Base-by-base conservation (phyloP, 2,113 vertebrate species). In the Galeopterus variegatus region DNA sequence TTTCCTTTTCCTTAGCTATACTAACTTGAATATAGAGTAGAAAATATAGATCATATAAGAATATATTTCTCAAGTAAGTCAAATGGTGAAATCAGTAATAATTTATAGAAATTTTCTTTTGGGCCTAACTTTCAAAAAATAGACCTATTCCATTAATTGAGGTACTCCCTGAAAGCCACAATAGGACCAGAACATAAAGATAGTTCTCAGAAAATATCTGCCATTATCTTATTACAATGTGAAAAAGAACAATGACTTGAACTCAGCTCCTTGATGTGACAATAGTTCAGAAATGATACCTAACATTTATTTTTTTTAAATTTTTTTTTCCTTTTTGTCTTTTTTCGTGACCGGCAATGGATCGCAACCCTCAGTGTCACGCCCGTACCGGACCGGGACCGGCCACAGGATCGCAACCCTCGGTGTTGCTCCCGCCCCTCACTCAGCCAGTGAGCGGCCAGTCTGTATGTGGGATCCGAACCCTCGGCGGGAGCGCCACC, bases 291-390 rank as follows among this genome's bases (percentile, higher is more conserved):
- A 97, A 95, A 76, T 52, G 86, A 79, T 3, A 86, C 4, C 18
- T 81, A 91, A 67, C 24, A 84, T 77, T 95, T 95, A 93, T 23
- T 90, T n/a, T n/a, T n/a, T n/a, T n/a, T n/a, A n/a, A n/a, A n/a
- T n/a, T n/a, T n/a, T n/a, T n/a, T n/a, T n/a, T n/a, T n/a, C n/a
- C n/a, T n/a, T n/a, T n/a, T n/a, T n/a, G n/a, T n/a, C n/a, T n/a
- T n/a, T n/a, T n/a, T n/a, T n/a, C n/a, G n/a, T n/a, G n/a, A n/a
- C n/a, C n/a, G n/a, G n/a, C n/a, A n/a, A n/a, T n/a, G n/a, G n/a
- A n/a, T n/a, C n/a, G n/a, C n/a, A n/a, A n/a, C n/a, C n/a, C n/a
- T n/a, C n/a, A n/a, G n/a, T n/a, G n/a, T n/a, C n/a, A n/a, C n/a
- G n/a, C n/a, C n/a, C n/a, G n/a, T n/a, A n/a, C n/a, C n/a, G n/a